A percentile compares a stretch with the other conserved stretches of the same genome.
These are phyloP conservation scores for Aramus guarauna DNA, from an alignment of 2,113 vertebrate species.

Conservation along the genomic window DNA sequence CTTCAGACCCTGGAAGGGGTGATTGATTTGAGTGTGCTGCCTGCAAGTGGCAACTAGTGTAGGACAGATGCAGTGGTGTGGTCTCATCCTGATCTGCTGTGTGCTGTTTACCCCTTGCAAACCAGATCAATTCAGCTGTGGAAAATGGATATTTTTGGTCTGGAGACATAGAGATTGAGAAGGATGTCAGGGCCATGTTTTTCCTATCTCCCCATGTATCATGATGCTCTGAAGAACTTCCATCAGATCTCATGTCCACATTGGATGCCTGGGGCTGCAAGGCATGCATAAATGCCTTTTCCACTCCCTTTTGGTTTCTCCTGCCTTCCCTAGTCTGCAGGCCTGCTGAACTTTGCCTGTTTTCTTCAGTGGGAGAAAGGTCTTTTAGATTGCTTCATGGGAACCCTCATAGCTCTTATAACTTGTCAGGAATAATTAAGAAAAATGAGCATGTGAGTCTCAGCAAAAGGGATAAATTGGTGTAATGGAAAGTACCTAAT, in stretches of 20 bases:
- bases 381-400: neutral
- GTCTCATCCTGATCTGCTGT: neutral
- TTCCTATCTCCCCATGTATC: rapidly evolving
- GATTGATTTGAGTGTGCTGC: neutral
- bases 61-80: neutral
- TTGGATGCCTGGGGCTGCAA: neutral
- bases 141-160: neutral
- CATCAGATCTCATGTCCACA: rapidly evolving
- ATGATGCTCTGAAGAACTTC: neutral
- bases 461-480: neutral
- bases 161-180: neutral
- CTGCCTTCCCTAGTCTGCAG: neutral
- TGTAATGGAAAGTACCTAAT: neutral
- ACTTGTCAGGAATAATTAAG: neutral
- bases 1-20: neutral
- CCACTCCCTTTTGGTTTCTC: rapidly evolving
- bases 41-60: neutral
- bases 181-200: neutral
- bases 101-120: neutral
- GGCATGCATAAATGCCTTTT: neutral
- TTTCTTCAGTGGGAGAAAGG: neutral
- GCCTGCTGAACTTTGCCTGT: neutral
- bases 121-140: neutral
- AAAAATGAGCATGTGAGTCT: neutral
- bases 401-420: neutral